A percentile compares a stretch with the other conserved stretches of the same genome.
phyloP scores from a whole-genome alignment of 1,140 invertebrate species.

The Ips nitidus region DNA sequence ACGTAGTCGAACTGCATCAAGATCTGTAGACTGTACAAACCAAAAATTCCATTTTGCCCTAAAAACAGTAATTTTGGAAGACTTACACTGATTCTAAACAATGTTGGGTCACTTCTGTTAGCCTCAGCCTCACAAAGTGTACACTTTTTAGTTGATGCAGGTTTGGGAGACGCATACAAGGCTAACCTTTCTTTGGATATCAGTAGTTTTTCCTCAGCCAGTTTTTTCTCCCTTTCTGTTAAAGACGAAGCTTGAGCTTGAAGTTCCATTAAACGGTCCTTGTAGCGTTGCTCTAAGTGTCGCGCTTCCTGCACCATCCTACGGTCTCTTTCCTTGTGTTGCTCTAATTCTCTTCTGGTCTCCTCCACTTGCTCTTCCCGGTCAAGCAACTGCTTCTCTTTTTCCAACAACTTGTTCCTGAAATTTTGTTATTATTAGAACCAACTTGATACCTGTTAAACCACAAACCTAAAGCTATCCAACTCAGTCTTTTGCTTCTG shows the following conservation, averaged over 20 bases:
- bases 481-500: constrained; percentile 52
- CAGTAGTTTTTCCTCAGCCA: constrained; percentile 49
- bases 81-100: not conserved
- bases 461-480: constrained; percentile 44
- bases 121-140: not conserved
- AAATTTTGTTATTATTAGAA: not conserved
- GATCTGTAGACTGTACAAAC: constrained; percentile 17
- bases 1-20: constrained; percentile 10
- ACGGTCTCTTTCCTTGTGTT: constrained; percentile 28
- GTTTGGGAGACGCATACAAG: constrained; percentile 31
- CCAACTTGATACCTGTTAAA: not conserved
- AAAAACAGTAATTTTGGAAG: not conserved
- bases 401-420: constrained; percentile 21
- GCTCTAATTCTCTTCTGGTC: constrained; percentile 37
- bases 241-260: constrained; percentile 44
- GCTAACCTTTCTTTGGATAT: constrained; percentile 47
- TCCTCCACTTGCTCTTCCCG: constrained; percentile 50
- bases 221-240: constrained; percentile 45
- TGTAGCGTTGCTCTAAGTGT: constrained; percentile 40
- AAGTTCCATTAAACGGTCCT: constrained; percentile 44
- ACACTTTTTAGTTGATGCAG: not conserved
- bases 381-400: constrained; percentile 51
- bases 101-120: not conserved
- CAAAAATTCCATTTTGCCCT: not conserved
- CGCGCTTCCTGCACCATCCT: constrained; percentile 26